Evolutionary conservation across 2,113 vertebrate genomes (phyloP).

Genomic region (Gallinago jamesoni): DNA sequence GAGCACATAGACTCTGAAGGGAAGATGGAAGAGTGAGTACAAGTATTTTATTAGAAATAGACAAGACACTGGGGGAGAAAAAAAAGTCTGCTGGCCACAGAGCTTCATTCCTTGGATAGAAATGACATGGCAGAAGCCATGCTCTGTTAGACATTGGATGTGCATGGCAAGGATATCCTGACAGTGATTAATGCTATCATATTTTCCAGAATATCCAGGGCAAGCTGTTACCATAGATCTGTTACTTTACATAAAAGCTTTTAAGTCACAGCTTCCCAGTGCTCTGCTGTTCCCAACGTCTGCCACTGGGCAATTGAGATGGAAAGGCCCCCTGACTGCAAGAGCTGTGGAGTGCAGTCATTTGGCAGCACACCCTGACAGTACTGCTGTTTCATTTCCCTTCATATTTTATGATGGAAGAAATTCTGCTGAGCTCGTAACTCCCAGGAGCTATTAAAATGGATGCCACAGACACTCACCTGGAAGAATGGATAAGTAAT

Average conservation of each 20-base stretch:
- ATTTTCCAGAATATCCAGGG: background rate
- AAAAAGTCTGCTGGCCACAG: background rate
- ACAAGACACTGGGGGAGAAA: background rate
- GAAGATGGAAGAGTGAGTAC: background rate
- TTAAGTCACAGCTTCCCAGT: background rate
- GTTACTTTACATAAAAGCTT: background rate
- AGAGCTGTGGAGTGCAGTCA: background rate
- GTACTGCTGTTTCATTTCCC: background rate
- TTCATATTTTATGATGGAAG: background rate
- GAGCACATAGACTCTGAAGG: background rate
- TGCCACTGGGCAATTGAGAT: background rate
- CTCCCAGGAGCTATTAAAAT: background rate
- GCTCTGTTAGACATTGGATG: fast-evolving
- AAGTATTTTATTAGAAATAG: background rate
- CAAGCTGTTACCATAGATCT: background rate
- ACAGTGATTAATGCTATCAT: background rate
- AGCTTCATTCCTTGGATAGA: background rate
- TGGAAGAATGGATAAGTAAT: constrained; percentile 19
- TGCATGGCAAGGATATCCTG: background rate
- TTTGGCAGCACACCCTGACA: background rate
- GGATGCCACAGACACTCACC: background rate
- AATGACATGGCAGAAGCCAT: background rate
- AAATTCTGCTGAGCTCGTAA: background rate
- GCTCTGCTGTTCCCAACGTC: background rate
- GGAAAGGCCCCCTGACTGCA: background rate